Base-by-base conservation (phyloP, 2,113 vertebrate genomes). In the Chauna torquata region DNA sequence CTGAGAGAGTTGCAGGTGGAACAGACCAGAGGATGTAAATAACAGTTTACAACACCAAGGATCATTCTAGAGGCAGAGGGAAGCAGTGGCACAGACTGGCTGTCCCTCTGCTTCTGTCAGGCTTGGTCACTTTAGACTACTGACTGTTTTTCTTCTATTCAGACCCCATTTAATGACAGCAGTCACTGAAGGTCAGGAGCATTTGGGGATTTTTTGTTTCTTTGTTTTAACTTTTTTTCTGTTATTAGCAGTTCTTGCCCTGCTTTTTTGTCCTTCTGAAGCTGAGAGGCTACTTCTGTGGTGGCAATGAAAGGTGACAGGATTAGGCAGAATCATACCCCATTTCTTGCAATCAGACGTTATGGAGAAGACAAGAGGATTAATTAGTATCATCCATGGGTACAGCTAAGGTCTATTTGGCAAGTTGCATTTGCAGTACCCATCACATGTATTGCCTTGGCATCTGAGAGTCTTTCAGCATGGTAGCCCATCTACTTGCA, bases 251-350 rank as follows among this genome's bases (percentile, higher is more conserved):
- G 17, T 65, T 94, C 44, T 94, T 88, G 3, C 15, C n/a, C 58
- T 78, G 30, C 19, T 66, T 92, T 83, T 94, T 45, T 71, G 65
- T 94, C n/a, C 27, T 90, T 94, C 78, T 92, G 15, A 92, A 96
- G 95, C 88, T 90, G 72, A 94, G 40, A 86, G 52, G 52, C 55
- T 55, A 68, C 25, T 82, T 96, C 82, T 76, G 49, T 74, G 90
- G 85, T 94, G 40, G 45, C 65, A 83, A 45, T 92, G 74, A 96
- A 94, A 94, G 50, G 58, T n/a, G 17, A 64, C 80, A 87, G 36
- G 42, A 52, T 96, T 96, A 88, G 70, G n/a, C 12, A 17, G 19
- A 82, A 49, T 86, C 54, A 58, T 96, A 85, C 32, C 28, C 55
- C 47, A 30, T 90, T 86, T 74, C 55, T 72, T 96, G 47, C 66